Evolutionary conservation across 2,888 invertebrate species (phyloP).

Genomic region (Dolichopus griseipennis): DNA sequence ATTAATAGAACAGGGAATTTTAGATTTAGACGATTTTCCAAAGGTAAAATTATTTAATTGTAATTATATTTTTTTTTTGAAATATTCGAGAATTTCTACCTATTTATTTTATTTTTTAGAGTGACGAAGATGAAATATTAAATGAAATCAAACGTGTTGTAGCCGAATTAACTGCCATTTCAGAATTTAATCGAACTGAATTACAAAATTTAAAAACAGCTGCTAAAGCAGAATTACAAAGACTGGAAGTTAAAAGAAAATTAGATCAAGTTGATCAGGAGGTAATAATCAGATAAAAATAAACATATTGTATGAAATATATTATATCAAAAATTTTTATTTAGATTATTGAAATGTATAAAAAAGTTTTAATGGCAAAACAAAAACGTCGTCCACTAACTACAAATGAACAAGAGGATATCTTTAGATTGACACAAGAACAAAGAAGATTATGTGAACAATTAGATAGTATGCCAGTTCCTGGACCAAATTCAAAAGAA

Average conservation of each 20-base stretch:
- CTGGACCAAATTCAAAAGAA: slow-evolving; percentile 20
- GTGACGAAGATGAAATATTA: slow-evolving; percentile 77
- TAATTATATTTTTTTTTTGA: slow-evolving; percentile 1
- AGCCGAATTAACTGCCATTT: slow-evolving; percentile 65
- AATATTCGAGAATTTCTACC: neutral
- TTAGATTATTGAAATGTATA: slow-evolving; percentile 70
- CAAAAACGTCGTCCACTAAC: slow-evolving; percentile 72
- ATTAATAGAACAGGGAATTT: slow-evolving; percentile 75
- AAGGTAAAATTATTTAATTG: slow-evolving; percentile 42
- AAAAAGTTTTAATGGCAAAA: slow-evolving; percentile 67
- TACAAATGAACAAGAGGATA: slow-evolving; percentile 72
- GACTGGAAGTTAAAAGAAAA: slow-evolving; percentile 68
- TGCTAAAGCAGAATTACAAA: slow-evolving; percentile 69
- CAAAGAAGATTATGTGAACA: slow-evolving; percentile 45
- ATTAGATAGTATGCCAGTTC: slow-evolving; percentile 29
- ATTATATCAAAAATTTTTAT: slow-evolving; percentile 14
- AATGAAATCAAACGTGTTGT: slow-evolving; percentile 81
- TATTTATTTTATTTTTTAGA: slow-evolving; percentile 16
- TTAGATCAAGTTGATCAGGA: slow-evolving; percentile 64
- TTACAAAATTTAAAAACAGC: slow-evolving; percentile 58
- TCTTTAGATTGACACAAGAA: slow-evolving; percentile 63
- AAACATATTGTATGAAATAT: neutral
- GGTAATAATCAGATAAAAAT: slow-evolving; percentile 30
- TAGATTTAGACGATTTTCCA: slow-evolving; percentile 60
- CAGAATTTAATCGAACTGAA: slow-evolving; percentile 71